A percentile compares a stretch with the other conserved stretches of the same genome.
phyloP scores from a whole-genome alignment of 2,888 invertebrate genomes.

The Byasa hedistus region DNA sequence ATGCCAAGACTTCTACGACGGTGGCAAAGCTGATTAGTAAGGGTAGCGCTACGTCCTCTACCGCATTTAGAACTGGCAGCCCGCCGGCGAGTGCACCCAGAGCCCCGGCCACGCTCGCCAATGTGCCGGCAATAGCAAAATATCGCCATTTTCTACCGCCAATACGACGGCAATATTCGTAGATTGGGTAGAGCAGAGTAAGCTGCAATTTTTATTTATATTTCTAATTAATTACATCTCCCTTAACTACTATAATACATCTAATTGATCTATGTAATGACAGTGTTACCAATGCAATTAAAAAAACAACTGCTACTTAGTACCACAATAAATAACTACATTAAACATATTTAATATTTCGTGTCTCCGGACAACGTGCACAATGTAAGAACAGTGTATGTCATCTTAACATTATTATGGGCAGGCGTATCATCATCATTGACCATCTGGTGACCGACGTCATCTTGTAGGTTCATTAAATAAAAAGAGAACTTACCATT shows the following conservation, averaged over 20 bases:
- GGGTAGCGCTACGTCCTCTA: slow-evolving; percentile 58
- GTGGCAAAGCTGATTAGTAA: slow-evolving; percentile 51
- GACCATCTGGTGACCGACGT: too few species aligned
- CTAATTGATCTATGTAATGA: background rate
- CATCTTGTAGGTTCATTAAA: background rate
- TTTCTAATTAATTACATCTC: too few species aligned
- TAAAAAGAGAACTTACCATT: slow-evolving; percentile 47
- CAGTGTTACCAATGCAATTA: too few species aligned
- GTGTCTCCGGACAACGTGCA: too few species aligned
- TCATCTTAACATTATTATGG: too few species aligned
- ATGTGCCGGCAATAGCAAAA: slow-evolving; percentile 43
- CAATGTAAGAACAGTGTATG: too few species aligned
- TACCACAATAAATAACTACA: too few species aligned
- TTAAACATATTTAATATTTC: too few species aligned
- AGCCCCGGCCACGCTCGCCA: slow-evolving; percentile 44
- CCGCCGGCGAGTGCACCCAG: slow-evolving; percentile 47
- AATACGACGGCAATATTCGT: slow-evolving; percentile 55
- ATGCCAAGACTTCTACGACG: slow-evolving; percentile 54
- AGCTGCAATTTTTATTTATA: slow-evolving; percentile 45
- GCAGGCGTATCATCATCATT: too few species aligned
- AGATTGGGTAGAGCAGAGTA: slow-evolving; percentile 55
- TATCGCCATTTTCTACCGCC: slow-evolving; percentile 58
- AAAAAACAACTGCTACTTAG: too few species aligned
- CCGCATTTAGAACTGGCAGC: slow-evolving; percentile 42
- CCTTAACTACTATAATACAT: background rate